Evolutionary conservation across 2,113 vertebrate genomes (phyloP).

Genomic region (Sisor rabdophorus): DNA sequence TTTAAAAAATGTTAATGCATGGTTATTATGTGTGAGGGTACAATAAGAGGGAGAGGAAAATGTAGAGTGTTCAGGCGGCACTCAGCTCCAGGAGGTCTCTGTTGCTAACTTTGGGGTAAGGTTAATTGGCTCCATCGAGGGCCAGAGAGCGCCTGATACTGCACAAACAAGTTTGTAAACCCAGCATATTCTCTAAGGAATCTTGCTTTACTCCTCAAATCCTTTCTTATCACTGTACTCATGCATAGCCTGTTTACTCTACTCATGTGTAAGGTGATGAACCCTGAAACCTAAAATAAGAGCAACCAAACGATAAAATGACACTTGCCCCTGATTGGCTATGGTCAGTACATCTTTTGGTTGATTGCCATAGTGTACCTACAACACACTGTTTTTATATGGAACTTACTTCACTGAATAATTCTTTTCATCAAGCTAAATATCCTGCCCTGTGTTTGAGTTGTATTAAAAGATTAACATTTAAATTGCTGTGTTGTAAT

Average conservation of each 20-base stretch:
- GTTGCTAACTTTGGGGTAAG: conserved; percentile 39
- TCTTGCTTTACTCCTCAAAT: background rate
- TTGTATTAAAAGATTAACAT: too few relatives aligned
- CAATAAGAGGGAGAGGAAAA: background rate
- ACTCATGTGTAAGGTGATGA: background rate
- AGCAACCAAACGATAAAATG: background rate
- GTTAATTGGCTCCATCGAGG: conserved; percentile 48
- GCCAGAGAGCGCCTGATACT: conserved; percentile 11
- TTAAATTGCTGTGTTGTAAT: background rate
- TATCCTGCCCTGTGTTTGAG: too few relatives aligned
- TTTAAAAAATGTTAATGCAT: background rate
- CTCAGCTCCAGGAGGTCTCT: conserved; percentile 32
- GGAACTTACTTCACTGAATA: background rate
- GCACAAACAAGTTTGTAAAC: conserved; percentile 24
- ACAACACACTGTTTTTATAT: background rate
- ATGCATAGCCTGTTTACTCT: background rate
- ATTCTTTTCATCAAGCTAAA: background rate
- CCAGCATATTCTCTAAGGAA: conserved; percentile 15
- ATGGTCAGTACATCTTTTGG: background rate
- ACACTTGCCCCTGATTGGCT: background rate
- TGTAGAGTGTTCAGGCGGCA: background rate
- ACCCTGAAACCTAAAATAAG: background rate
- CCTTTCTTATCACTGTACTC: background rate
- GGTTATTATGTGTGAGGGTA: background rate
- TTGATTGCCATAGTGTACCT: background rate